These are phyloP conservation scores for Agrotis segetum DNA, from an alignment of 2,888 invertebrate genomes.

Conservation along the genomic window DNA sequence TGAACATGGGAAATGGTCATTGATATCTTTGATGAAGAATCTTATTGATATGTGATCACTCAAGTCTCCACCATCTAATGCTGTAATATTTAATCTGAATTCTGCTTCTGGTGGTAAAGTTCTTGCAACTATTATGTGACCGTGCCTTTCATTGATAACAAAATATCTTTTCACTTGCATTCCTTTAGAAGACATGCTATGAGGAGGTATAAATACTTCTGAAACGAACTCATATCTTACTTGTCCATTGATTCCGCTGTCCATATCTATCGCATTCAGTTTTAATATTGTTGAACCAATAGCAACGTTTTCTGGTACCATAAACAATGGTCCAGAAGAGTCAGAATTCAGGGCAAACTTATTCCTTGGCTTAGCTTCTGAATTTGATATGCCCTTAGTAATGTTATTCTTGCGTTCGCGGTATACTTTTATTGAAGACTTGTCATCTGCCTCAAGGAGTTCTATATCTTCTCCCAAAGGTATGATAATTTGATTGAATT, in stretches of 20 bases:
- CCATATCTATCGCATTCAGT: conserved; percentile 93
- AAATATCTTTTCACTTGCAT: conserved; percentile 92
- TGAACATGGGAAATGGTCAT: conserved; percentile 96
- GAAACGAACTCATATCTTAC: conserved; percentile 93
- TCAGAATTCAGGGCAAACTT: conserved; percentile 80
- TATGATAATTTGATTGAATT: conserved; percentile 93
- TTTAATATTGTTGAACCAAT: conserved; percentile 93
- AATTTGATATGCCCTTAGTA: conserved; percentile 75
- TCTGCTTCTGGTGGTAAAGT: conserved; percentile 94
- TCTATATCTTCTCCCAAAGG: conserved; percentile 93
- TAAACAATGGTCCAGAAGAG: conserved; percentile 91
- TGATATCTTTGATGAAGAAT: conserved; percentile 94
- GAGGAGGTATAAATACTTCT: conserved; percentile 92
- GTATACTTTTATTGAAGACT: conserved; percentile 86
- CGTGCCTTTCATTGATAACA: conserved; percentile 94
- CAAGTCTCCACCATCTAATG: conserved; percentile 94
- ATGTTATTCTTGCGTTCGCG: conserved; percentile 81
- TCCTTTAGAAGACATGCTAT: conserved; percentile 81
- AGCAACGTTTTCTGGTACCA: conserved; percentile 93
- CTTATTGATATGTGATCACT: conserved; percentile 93
- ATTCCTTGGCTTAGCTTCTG: conserved; percentile 82
- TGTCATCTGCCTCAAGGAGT: conserved; percentile 92
- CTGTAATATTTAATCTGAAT: conserved; percentile 94
- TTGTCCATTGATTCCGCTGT: conserved; percentile 93
- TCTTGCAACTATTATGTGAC: conserved; percentile 94